These are phyloP conservation scores for Gallirallus australis DNA, from an alignment of 2,797 vertebrate species.

Conservation along the genomic window DNA sequence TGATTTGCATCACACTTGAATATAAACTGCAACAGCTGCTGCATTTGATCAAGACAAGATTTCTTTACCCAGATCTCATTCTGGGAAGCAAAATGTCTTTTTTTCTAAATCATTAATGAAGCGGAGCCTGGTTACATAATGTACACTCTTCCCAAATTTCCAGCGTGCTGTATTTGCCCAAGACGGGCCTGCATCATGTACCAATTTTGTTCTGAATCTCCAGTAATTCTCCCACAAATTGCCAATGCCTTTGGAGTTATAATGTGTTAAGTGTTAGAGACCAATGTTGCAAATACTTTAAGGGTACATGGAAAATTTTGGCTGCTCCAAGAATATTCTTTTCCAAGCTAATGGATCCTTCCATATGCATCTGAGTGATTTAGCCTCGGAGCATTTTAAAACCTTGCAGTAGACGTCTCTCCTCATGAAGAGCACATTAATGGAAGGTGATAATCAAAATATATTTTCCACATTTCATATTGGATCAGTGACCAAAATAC, in stretches of 20 bases:
- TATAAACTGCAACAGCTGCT: slow-evolving; percentile 49
- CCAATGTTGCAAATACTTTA: neutral
- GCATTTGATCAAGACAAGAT: slow-evolving; percentile 44
- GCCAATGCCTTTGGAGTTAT: neutral
- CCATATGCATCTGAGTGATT: neutral
- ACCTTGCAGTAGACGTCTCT: neutral
- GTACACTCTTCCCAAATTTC: slow-evolving; percentile 20
- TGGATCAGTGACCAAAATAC: neutral
- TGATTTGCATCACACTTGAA: slow-evolving; percentile 53
- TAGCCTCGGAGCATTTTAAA: neutral
- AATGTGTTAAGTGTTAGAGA: neutral
- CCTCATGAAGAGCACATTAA: neutral
- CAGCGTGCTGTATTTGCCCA: neutral
- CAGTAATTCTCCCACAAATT: neutral
- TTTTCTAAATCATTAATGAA: slow-evolving; percentile 23
- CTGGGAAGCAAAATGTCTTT: slow-evolving; percentile 45
- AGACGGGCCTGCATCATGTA: neutral
- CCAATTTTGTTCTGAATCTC: slow-evolving; percentile 15
- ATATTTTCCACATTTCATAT: neutral
- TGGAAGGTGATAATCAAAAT: neutral
- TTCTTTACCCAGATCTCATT: slow-evolving; percentile 36
- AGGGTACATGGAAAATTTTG: neutral
- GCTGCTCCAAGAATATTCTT: neutral
- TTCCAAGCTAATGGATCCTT: neutral
- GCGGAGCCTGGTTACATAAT: slow-evolving; percentile 43